Evolutionary conservation across 2,888 invertebrate genomes (phyloP).

Genomic region (Cryptus armator): DNA sequence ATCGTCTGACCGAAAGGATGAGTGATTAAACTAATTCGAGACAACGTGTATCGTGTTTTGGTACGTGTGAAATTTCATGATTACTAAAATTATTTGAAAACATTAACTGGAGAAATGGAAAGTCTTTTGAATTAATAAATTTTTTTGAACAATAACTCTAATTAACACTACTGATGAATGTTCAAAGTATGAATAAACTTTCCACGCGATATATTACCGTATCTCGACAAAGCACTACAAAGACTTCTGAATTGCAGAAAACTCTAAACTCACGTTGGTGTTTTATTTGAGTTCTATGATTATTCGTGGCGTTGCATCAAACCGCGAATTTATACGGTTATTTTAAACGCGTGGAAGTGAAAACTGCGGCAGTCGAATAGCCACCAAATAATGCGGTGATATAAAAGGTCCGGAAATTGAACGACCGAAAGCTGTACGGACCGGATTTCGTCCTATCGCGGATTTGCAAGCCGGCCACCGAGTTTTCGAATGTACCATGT

Average conservation of each 20-base stretch:
- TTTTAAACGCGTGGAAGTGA: slow-evolving; percentile 22
- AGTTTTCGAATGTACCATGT: slow-evolving; percentile 57
- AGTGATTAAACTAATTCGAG: neutral
- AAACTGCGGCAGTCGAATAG: slow-evolving; percentile 58
- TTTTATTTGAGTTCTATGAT: slow-evolving; percentile 17
- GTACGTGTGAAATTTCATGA: neutral
- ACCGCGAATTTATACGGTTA: slow-evolving; percentile 45
- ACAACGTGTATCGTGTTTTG: neutral
- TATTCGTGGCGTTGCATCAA: slow-evolving; percentile 35
- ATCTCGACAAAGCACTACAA: neutral
- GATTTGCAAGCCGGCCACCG: slow-evolving; percentile 63
- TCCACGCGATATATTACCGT: neutral
- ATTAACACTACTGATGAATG: neutral
- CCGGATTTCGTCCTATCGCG: slow-evolving; percentile 70
- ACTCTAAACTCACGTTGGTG: slow-evolving; percentile 5
- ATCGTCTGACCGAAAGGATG: neutral
- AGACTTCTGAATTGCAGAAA: neutral
- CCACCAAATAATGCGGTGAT: slow-evolving; percentile 69
- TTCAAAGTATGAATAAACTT: neutral
- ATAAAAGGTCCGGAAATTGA: slow-evolving; percentile 71
- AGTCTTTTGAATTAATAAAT: neutral
- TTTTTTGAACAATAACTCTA: neutral
- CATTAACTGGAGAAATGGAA: neutral
- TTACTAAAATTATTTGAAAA: neutral
- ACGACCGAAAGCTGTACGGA: slow-evolving; percentile 65